Base-by-base conservation (phyloP, 1,140 invertebrate species). In the Zophobas atratus region DNA sequence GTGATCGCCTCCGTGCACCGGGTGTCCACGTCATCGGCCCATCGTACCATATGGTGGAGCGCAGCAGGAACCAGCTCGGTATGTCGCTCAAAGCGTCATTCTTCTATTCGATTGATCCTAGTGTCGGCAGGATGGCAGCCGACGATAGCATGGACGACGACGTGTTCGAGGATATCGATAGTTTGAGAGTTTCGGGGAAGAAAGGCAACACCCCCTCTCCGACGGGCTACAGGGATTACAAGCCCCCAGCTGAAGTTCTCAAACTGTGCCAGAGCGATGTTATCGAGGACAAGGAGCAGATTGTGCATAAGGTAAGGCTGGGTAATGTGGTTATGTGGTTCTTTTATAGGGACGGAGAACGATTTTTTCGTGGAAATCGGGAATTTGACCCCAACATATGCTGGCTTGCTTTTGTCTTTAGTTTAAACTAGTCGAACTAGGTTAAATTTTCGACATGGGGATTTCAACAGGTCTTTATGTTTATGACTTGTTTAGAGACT, bases 161-260 rank as follows among this genome's bases (percentile, higher is more conserved):
- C 84, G 94, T 95, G 6, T 95, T 95, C 81, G 93, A 94, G 83
- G 87, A 87, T 53, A 70, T 70, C 48, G 56, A 73, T 38, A 72
- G 56, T 63, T 77, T 78, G 35, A 77, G 34, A 67, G 75, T 79
- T 73, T 57, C 46, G 3, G 71, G 60, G 48, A 53, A 77, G 34
- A 49, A 80, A 20, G 53, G 49, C n/a, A 86, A 86, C 56, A 90
- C 91, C 0, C 93, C 93, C 43, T 93, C 92, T 0, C 92, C 93
- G 1, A 95, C 93, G 1, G 94, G 94, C 35, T 95, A 95, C 86
- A 87, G 92, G 1, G 93, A 93, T 81, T 95, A 94, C 86, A 90
- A 90, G 74, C 93, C 92, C n/a, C 93, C 93, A 0, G 89, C 90
- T 1, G 92, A 94, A 71, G 89, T 93, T 0, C 84, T 93, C 81